These are phyloP conservation scores for Leistus spinibarbis DNA, from an alignment of 2,888 invertebrate genomes.

Conservation along the genomic window DNA sequence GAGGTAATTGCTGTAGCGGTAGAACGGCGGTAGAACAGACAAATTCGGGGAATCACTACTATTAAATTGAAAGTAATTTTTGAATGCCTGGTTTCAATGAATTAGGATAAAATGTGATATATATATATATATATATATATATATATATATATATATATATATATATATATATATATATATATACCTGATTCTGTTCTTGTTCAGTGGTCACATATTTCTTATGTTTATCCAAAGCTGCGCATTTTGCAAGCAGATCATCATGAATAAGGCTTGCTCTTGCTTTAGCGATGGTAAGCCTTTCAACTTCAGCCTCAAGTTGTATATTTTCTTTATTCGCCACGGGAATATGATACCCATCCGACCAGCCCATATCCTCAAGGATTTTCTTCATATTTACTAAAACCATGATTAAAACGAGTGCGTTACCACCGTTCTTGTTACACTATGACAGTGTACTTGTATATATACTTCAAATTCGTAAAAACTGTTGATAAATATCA, in stretches of 20 bases:
- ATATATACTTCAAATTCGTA: slow-evolving; percentile 15
- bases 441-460: slow-evolving; percentile 2
- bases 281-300: slow-evolving; percentile 58
- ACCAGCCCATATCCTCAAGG: slow-evolving; percentile 74
- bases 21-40: too few relatives aligned
- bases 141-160: slow-evolving; percentile 17
- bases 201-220: slow-evolving; percentile 60
- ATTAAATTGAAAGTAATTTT: too few relatives aligned
- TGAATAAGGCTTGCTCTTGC: slow-evolving; percentile 56
- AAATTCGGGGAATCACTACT: too few relatives aligned
- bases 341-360: slow-evolving; percentile 78
- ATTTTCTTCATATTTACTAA: slow-evolving; percentile 64
- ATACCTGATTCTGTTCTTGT: slow-evolving; percentile 63
- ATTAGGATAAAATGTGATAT: too few relatives aligned
- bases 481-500: slow-evolving; percentile 24
- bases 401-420: slow-evolving; percentile 47
- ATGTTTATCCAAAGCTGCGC: slow-evolving; percentile 57
- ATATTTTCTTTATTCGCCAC: slow-evolving; percentile 78
- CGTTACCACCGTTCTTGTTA: not conserved
- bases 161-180: too few relatives aligned
- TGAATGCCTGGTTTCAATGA: too few relatives aligned
- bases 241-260: slow-evolving; percentile 55
- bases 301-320: slow-evolving; percentile 61
- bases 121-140: slow-evolving; percentile 4
- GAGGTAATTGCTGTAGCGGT: too few relatives aligned